Conservation (phyloP, 1,140 invertebrate genomes). For the Drosophila nigrodunni region DNA sequence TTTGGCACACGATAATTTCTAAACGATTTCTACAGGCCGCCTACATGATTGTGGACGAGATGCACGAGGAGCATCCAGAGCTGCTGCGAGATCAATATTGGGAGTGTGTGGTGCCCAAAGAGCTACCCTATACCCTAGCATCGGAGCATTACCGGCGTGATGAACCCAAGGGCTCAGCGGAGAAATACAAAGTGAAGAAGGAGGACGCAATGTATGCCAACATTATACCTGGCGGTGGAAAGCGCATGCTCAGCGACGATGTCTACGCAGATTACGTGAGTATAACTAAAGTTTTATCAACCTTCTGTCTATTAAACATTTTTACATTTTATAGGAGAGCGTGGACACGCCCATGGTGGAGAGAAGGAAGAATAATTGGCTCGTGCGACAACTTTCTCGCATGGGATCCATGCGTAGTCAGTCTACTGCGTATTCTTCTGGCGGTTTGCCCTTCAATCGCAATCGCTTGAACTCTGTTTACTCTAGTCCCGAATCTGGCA, state of each 20-base stretch:
- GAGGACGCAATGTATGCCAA: constrained; percentile 93
- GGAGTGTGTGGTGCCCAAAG: constrained; percentile 95
- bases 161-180: constrained; percentile 93
- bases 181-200: constrained; percentile 93
- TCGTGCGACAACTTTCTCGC: constrained; percentile 91
- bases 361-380: constrained; percentile 94
- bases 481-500: constrained; percentile 90
- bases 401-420: constrained; percentile 93
- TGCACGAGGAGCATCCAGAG: constrained; percentile 95
- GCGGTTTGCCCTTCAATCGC: constrained; percentile 90
- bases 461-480: constrained; percentile 91
- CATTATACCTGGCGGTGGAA: constrained; percentile 84
- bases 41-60: constrained; percentile 96
- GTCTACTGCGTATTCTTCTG: constrained; percentile 93
- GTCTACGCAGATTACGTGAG: constrained; percentile 94
- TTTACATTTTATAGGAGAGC: constrained; percentile 88
- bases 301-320: not conserved
- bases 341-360: constrained; percentile 94
- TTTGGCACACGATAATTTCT: constrained; percentile 49
- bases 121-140: constrained; percentile 93
- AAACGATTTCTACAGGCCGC: constrained; percentile 87
- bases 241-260: constrained; percentile 89
- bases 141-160: constrained; percentile 92
- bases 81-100: constrained; percentile 95
- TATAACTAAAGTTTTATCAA: constrained; percentile 50